phyloP scores from a whole-genome alignment of 2,797 vertebrate genomes.

The Pseudochaenichthys georgianus region DNA sequence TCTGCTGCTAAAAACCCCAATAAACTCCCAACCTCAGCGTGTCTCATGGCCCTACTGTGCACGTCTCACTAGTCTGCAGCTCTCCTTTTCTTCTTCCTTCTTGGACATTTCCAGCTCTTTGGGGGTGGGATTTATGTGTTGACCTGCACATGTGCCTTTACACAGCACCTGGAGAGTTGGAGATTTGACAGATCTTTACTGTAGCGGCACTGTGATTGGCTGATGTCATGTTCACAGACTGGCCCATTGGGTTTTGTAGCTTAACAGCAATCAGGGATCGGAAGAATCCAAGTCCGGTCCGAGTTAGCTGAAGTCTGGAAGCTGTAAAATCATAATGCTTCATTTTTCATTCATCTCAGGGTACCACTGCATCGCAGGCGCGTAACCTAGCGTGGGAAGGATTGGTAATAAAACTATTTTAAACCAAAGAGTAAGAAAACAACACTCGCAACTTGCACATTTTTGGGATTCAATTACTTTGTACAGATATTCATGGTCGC shows the following conservation, averaged over 20 bases:
- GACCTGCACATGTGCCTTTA: conserved; percentile 34
- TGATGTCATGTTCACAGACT: conserved; percentile 41
- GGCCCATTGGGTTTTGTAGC: conserved; percentile 26
- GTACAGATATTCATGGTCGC: background rate
- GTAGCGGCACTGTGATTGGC: conserved; percentile 33
- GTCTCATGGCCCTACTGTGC: conserved; percentile 27
- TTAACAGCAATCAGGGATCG: conserved; percentile 3
- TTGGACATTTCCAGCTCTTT: conserved; percentile 24
- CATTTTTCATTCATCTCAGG: conserved; percentile 11
- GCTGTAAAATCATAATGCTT: conserved; percentile 1
- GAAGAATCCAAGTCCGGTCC: conserved; percentile 32
- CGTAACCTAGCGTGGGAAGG: background rate
- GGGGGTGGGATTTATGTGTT: conserved; percentile 42
- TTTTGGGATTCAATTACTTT: background rate
- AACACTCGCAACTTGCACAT: background rate
- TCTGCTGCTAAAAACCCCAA: conserved; percentile 23
- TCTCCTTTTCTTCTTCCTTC: background rate
- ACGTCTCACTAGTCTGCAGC: conserved; percentile 22
- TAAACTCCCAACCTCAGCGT: conserved; percentile 27
- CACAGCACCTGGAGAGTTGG: conserved; percentile 11
- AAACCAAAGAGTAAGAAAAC: background rate
- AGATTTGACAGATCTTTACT: conserved; percentile 33
- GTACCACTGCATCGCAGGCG: background rate
- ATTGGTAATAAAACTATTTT: background rate
- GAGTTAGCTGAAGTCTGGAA: conserved; percentile 13